Conservation (phyloP, 2,888 invertebrate species). For the Sarcophaga caerulescens region DNA sequence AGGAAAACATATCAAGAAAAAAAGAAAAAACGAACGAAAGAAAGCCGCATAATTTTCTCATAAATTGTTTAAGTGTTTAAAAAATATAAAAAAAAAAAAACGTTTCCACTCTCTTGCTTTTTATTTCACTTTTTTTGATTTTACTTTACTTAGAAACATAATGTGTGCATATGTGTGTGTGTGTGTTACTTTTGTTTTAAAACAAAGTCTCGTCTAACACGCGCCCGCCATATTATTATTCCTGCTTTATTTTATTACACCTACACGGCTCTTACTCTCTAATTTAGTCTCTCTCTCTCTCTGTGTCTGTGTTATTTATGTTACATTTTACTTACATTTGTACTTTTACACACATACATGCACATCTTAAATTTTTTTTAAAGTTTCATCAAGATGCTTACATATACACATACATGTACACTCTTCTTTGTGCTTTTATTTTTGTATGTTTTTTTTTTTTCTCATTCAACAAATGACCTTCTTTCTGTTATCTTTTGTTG, state of each 20-base stretch:
- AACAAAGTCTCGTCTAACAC: conserved; percentile 42
- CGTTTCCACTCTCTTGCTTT: neutral
- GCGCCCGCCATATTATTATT: conserved; percentile 45
- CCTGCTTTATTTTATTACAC: conserved; percentile 2
- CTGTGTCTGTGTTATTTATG: neutral
- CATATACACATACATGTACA: conserved; percentile 8
- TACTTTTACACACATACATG: neutral
- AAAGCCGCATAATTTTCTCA: conserved; percentile 56
- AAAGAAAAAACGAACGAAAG: neutral
- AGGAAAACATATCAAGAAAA: neutral
- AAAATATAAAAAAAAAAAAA: neutral
- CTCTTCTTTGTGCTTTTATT: too few relatives aligned
- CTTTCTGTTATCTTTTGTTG: neutral
- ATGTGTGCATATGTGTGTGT: too few relatives aligned
- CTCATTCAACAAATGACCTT: conserved; percentile 57
- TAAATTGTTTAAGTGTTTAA: conserved; percentile 54
- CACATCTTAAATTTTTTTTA: conserved; percentile 1
- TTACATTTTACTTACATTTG: neutral
- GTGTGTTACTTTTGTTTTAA: conserved; percentile 1
- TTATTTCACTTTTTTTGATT: neutral
- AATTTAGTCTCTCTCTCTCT: neutral
- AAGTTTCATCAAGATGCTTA: conserved; percentile 14
- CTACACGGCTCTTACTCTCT: neutral
- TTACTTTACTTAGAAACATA: neutral
- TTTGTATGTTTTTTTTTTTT: conserved; percentile 7